Percentiles rank a stretch among this genome's conserved stretches.
Conservation (phyloP, 2,888 invertebrate species). For the Amiota minor region DNA sequence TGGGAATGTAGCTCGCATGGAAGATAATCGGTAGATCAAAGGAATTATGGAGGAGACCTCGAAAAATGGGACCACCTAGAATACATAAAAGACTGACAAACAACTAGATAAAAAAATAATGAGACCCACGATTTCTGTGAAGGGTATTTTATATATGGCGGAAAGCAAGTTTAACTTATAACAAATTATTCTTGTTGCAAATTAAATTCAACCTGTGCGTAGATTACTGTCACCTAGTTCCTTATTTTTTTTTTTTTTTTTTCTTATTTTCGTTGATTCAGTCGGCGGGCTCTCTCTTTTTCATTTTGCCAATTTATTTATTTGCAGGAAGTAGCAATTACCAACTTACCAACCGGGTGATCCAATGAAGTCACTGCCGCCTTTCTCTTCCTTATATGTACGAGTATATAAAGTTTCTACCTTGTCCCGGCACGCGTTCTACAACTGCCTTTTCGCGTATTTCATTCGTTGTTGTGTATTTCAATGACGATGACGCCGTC, state of each 20-base stretch:
- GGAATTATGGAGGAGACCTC: no score
- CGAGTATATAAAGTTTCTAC: background rate
- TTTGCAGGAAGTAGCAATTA: constrained; percentile 60
- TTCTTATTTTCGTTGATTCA: constrained; percentile 12
- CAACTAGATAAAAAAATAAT: no score
- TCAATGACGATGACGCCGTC: constrained; percentile 16
- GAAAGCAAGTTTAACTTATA: no score
- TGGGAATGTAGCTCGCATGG: no score
- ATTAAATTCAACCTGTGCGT: constrained; percentile 57
- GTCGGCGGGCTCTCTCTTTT: constrained; percentile 37
- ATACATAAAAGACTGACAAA: no score
- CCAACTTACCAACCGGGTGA: constrained; percentile 44
- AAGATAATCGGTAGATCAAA: no score
- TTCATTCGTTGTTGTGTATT: constrained; percentile 18
- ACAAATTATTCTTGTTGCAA: constrained; percentile 48
- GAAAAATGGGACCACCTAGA: no score
- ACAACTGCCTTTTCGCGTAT: background rate
- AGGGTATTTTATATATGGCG: no score
- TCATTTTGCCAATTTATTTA: constrained; percentile 49
- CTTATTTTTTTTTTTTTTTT: no score
- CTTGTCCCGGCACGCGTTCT: constrained; percentile 12
- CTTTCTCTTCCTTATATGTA: background rate
- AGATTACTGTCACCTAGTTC: background rate
- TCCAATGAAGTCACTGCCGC: background rate
- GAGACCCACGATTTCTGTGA: no score